phyloP scores from a whole-genome alignment of 1,140 invertebrate genomes.

The Brachionus rotundiformis region DNA sequence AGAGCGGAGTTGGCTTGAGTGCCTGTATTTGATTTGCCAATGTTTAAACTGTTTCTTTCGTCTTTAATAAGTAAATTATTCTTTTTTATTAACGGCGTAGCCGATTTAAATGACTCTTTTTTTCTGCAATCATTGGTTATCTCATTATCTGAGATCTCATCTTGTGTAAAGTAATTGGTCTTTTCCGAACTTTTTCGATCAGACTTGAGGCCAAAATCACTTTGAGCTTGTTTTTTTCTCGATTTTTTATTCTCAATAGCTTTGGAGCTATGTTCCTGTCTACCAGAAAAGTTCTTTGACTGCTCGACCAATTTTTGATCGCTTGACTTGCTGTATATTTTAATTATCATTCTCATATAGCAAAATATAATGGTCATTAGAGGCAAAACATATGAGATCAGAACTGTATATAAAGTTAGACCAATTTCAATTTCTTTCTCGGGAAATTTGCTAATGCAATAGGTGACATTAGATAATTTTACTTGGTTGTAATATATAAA shows the following conservation, averaged over 20 bases:
- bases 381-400: constrained; percentile 58
- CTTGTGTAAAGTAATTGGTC: background rate
- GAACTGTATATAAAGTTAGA: constrained; percentile 55
- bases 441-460: constrained; percentile 53
- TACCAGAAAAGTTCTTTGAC: constrained; percentile 3
- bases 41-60: background rate
- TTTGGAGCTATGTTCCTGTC: background rate
- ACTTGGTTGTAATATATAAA: constrained; percentile 41
- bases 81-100: constrained; percentile 31
- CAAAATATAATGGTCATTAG: constrained; percentile 57
- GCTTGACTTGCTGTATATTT: constrained; percentile 36
- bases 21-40: background rate
- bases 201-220: background rate
- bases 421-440: constrained; percentile 53
- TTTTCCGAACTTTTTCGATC: background rate
- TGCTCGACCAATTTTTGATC: constrained; percentile 21
- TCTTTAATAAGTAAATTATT: background rate
- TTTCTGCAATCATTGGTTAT: background rate
- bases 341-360: constrained; percentile 56
- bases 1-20: background rate
- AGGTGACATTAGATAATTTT: background rate
- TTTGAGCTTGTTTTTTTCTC: background rate
- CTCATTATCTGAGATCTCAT: background rate
- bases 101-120: background rate
- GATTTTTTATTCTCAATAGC: background rate